These are phyloP conservation scores for Lutjanus campechanus DNA, from an alignment of 2,797 vertebrate genomes.

Conservation along the genomic window DNA sequence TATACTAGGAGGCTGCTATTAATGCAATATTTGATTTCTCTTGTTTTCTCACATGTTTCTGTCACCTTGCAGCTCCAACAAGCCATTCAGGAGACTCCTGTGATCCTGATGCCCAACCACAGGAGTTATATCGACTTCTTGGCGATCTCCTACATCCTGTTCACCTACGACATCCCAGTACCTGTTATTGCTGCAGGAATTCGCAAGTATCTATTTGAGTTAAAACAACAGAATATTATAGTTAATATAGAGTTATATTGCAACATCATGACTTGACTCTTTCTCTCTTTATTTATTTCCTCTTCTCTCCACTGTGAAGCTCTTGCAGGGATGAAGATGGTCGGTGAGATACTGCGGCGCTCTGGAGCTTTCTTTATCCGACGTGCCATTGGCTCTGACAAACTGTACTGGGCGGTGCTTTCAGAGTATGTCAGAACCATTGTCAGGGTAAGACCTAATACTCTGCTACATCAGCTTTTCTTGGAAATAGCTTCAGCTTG, in stretches of 20 bases:
- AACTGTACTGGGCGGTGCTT: conserved; percentile 96
- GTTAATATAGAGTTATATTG: not conserved
- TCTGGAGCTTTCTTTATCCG: conserved; percentile 97
- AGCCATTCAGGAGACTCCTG: conserved; percentile 90
- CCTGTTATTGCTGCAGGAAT: conserved; percentile 97
- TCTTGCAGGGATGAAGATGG: conserved; percentile 94
- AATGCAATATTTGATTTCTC: not conserved
- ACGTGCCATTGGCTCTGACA: conserved; percentile 93
- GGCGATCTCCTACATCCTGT: conserved; percentile 93
- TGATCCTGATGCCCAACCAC: conserved; percentile 97
- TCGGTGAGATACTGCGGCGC: conserved; percentile 93
- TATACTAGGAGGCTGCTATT: not conserved
- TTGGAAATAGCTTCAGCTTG: not conserved
- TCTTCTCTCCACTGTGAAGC: conserved; percentile 78
- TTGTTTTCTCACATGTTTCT: not conserved
- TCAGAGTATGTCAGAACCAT: conserved; percentile 95
- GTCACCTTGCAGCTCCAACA: conserved; percentile 87
- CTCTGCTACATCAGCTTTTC: not conserved
- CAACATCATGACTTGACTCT: not conserved
- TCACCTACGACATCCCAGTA: conserved; percentile 92
- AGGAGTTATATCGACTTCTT: conserved; percentile 97
- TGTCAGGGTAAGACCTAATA: conserved; percentile 86
- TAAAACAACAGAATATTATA: not conserved
- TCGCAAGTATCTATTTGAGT: conserved; percentile 88
- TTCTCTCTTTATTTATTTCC: not conserved